Conservation (phyloP, 2,888 invertebrate genomes). For the Drosophila yooni region DNA sequence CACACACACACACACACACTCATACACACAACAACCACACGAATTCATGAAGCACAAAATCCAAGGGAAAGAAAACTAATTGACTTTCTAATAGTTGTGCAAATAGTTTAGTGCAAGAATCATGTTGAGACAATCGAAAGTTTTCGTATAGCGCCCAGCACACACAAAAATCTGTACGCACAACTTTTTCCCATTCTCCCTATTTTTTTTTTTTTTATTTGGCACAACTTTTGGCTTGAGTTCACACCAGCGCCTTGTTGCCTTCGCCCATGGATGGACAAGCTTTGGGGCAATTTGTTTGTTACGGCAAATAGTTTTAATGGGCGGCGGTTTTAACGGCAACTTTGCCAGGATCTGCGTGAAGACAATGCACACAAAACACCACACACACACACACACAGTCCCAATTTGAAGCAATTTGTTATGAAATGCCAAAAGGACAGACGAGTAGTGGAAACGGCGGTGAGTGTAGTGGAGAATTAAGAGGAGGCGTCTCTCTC, state of each 20-base stretch:
- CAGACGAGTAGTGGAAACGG: neutral
- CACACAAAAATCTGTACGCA: conserved; percentile 62
- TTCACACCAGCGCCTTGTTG: neutral
- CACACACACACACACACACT: neutral
- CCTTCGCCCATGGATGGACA: neutral
- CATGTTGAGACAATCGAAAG: conserved; percentile 60
- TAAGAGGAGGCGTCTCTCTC: neutral
- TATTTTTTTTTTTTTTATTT: conserved; percentile 11
- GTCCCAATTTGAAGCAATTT: conserved; percentile 67
- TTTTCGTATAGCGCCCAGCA: conserved; percentile 23
- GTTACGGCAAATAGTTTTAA: conserved; percentile 76
- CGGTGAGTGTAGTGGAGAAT: neutral
- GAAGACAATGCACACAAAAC: conserved; percentile 42
- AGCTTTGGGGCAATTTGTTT: conserved; percentile 43
- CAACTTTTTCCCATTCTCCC: conserved; percentile 23
- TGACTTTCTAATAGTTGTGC: conserved; percentile 75
- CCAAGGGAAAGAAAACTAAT: conserved; percentile 52
- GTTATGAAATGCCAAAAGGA: conserved; percentile 63
- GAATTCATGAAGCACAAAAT: neutral
- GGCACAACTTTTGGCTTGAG: conserved; percentile 19
- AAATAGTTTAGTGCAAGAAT: conserved; percentile 62
- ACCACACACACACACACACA: conserved; percentile 6
- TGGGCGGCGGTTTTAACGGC: conserved; percentile 67
- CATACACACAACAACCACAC: neutral
- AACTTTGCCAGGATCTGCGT: conserved; percentile 47